Evolutionary conservation across 2,113 vertebrate genomes (phyloP).

Genomic region (Leuciscus idus): DNA sequence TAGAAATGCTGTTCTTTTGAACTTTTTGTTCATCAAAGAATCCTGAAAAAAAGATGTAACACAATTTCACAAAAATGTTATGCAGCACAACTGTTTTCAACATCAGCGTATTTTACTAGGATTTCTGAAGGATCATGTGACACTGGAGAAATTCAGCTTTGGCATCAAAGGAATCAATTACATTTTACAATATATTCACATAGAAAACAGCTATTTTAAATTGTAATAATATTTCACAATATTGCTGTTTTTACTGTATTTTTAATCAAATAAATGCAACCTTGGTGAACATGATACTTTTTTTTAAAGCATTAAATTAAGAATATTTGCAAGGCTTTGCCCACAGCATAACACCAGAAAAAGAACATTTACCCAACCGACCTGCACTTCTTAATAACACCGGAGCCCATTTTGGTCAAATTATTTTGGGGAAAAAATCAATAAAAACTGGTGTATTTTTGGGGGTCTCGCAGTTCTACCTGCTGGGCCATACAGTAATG

Average conservation of each 20-base stretch:
- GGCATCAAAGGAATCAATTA: too few relatives aligned
- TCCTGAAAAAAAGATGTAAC: too few relatives aligned
- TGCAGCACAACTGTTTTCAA: not conserved
- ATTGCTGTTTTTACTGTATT: not conserved
- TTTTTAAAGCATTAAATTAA: not conserved
- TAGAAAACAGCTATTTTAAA: not conserved
- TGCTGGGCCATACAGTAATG: conserved; percentile 66
- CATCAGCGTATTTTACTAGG: not conserved
- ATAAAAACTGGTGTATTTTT: conserved; percentile 67
- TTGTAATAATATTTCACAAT: not conserved
- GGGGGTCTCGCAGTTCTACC: conserved; percentile 51
- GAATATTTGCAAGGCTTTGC: not conserved
- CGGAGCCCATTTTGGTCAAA: conserved; percentile 71
- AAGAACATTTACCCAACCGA: conserved; percentile 26
- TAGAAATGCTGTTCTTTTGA: too few relatives aligned
- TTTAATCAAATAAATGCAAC: not conserved
- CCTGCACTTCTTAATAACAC: conserved; percentile 57
- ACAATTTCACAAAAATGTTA: too few relatives aligned
- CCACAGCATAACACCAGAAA: conserved; percentile 2
- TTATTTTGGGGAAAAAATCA: conserved; percentile 72
- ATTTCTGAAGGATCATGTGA: not conserved
- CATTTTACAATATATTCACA: not conserved
- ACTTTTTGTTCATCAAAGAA: too few relatives aligned
- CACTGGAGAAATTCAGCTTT: not conserved
- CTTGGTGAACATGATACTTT: not conserved